Evolutionary conservation across 2,888 invertebrate species (phyloP).

Genomic region (Ophraella communa): DNA sequence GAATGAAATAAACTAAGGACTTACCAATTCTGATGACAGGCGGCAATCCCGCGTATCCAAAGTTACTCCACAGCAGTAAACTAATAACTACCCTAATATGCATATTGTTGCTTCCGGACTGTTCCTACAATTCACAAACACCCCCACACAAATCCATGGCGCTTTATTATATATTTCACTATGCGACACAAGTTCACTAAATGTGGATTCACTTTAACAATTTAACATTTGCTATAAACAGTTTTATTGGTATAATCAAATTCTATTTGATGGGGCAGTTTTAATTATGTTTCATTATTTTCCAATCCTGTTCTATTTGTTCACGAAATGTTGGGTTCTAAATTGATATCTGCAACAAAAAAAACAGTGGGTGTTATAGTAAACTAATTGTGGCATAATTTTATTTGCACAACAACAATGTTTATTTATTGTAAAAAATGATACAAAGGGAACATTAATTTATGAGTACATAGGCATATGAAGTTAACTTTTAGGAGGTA

Average conservation of each 20-base stretch:
- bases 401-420: not conserved
- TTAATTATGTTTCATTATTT: no score
- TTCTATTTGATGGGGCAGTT: no score
- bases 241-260: no score
- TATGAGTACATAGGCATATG: no score
- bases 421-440: no score
- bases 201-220: constrained; percentile 46
- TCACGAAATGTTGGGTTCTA: not conserved
- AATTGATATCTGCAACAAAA: not conserved
- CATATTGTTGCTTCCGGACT: constrained; percentile 30
- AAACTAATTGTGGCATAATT: not conserved
- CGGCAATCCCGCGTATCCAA: constrained; percentile 62
- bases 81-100: constrained; percentile 38
- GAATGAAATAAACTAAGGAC: constrained; percentile 34
- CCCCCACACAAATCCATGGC: constrained; percentile 30
- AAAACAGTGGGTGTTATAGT: not conserved
- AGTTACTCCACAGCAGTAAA: constrained; percentile 42
- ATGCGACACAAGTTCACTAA: constrained; percentile 25
- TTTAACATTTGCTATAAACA: no score
- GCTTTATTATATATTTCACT: constrained; percentile 12
- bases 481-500: no score
- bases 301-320: no score
- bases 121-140: constrained; percentile 17
- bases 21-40: constrained; percentile 73
- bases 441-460: no score